These are phyloP conservation scores for Lithophane socia DNA, from an alignment of 2,888 invertebrate species.

Conservation along the genomic window DNA sequence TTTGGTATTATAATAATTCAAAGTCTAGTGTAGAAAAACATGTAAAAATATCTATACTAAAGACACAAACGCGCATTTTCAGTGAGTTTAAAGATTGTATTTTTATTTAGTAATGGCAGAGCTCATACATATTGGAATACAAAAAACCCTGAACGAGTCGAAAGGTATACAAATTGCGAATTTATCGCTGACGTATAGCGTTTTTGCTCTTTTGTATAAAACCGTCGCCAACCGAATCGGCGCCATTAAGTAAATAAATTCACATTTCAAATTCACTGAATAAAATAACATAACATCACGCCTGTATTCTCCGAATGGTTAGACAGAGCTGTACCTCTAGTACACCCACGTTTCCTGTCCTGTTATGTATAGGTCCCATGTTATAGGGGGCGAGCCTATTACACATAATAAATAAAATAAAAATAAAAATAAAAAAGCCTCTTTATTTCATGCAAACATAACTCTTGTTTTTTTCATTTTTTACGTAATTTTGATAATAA, in stretches of 20 bases:
- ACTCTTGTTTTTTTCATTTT: no score
- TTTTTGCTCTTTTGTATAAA: conserved; percentile 20
- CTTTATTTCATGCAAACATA: no score
- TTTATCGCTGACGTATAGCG: conserved; percentile 3
- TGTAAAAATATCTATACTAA: background rate
- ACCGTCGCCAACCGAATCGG: background rate
- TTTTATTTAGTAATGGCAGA: conserved; percentile 1
- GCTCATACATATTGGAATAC: conserved; percentile 23
- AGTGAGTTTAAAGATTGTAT: background rate
- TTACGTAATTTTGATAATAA: no score
- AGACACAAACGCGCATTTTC: background rate
- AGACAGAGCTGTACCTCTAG: background rate
- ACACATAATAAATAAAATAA: no score
- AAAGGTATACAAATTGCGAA: conserved; percentile 20
- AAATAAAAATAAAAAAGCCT: no score
- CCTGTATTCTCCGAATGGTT: background rate
- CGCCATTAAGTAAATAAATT: conserved; percentile 22
- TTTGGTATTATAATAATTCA: background rate
- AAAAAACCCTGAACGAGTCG: background rate
- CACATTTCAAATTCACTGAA: conserved; percentile 27
- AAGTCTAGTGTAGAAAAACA: background rate
- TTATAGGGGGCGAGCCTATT: no score
- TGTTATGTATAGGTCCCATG: no score
- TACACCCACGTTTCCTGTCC: no score
- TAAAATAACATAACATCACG: background rate